phyloP scores from a whole-genome alignment of 2,113 vertebrate genomes.

The Gymnarchus niloticus region DNA sequence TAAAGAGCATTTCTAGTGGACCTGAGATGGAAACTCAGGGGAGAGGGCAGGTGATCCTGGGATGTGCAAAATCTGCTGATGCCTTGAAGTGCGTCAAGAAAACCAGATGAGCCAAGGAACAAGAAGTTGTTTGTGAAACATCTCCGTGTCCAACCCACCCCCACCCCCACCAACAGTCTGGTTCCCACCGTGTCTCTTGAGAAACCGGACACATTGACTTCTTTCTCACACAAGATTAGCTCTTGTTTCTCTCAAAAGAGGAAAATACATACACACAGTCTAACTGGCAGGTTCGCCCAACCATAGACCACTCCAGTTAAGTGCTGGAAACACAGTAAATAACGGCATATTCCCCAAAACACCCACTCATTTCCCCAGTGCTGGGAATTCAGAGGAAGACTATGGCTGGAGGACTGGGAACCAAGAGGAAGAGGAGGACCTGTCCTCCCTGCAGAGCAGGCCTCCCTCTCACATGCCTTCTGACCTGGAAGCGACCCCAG shows the following conservation, averaged over 20 bases:
- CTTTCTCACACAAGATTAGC: conserved; percentile 60
- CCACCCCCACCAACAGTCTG: not conserved
- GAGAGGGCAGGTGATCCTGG: not conserved
- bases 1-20: not conserved
- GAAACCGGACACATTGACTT: conserved; percentile 50
- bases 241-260: conserved; percentile 58
- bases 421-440: conserved; percentile 12
- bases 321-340: not conserved
- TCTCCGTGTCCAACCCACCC: not conserved
- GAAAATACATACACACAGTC: conserved; percentile 39
- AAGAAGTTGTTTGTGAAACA: not conserved
- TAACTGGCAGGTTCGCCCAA: not conserved
- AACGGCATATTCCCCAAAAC: not conserved
- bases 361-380: conserved; percentile 22
- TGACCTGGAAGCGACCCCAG: conserved; percentile 13
- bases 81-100: not conserved
- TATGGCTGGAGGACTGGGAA: conserved; percentile 21
- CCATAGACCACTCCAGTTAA: not conserved
- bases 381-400: conserved; percentile 25
- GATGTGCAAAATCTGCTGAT: not conserved
- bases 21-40: not conserved
- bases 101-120: not conserved
- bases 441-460: not conserved
- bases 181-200: conserved; percentile 51
- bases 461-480: not conserved